Evolutionary conservation across 92 coral and sea anemone genomes (phyloP), one percentile per base, ranked within the genome.

Genomic region (Plumapathes pennacea): DNA sequence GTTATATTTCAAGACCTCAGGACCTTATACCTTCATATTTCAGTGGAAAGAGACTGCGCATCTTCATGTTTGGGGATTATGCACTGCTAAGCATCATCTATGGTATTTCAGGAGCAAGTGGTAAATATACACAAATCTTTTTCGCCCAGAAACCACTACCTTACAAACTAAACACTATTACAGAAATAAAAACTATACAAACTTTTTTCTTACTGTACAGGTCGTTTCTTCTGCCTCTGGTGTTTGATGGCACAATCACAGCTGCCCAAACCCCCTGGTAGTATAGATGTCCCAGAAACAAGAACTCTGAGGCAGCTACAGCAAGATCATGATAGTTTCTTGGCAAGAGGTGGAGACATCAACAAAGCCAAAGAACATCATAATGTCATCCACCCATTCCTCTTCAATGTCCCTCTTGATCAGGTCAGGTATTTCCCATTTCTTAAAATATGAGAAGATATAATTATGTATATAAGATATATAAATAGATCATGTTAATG

Each of bases 221-320:
- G 70, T 11, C 18, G 45, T 13, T 57, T 46, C 23, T 46, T 44
- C 45, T 62, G 70, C 17, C 70, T 62, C 2, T 62, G 70, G 70
- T 62, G 70, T 17, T 3, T 17, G 3, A 62, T 62, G 5, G 48
- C 70, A 1, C 44, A 4, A 23, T 17, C 44, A 13, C 57, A 62
- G 48, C 5, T 62, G 59, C 5, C 34, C 32, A 32, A 5, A 25
- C 58, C 70, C 5, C 27, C 15, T 2, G 7, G 25, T 14, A 45
- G 32, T 10, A 28, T 56, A 29, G 44, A 18, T 18, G 4, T 17
- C 2, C 2, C 4, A 5, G 4, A 2, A 27, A 5, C 5, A 7
- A 9, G 70, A 31, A 62, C 70, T 30, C 5, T 62, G 46, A 22
- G 48, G 36, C 20, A 1, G 11, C 31, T 56, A 34, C 1, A 4